Evolutionary conservation across 2,888 invertebrate species (phyloP).

Genomic region (Mythimna impura): DNA sequence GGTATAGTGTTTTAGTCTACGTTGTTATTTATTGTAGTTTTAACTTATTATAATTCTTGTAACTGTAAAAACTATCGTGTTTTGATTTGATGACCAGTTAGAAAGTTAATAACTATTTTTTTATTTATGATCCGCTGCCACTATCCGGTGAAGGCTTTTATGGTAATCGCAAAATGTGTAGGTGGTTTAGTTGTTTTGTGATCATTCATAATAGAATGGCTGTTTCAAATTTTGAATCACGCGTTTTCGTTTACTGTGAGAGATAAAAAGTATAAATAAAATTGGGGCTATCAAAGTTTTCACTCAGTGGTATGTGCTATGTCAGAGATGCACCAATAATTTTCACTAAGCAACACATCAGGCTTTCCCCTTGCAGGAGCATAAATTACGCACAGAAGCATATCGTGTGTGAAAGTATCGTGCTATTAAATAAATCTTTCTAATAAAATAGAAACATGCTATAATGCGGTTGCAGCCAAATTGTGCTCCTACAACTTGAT

Average conservation of each 20-base stretch:
- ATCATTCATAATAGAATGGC: slow-evolving; percentile 56
- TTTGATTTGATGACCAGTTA: slow-evolving; percentile 59
- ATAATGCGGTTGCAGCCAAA: slow-evolving; percentile 9
- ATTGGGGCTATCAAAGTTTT: slow-evolving; percentile 58
- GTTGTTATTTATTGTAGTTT: slow-evolving; percentile 57
- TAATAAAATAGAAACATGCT: slow-evolving; percentile 30
- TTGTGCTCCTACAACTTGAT: not conserved
- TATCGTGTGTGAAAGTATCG: slow-evolving; percentile 73
- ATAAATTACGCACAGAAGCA: slow-evolving; percentile 73
- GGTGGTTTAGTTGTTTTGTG: slow-evolving; percentile 69
- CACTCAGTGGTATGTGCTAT: slow-evolving; percentile 70
- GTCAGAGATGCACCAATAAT: slow-evolving; percentile 82
- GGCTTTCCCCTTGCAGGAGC: slow-evolving; percentile 71
- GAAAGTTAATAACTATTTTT: slow-evolving; percentile 48
- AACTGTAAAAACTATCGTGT: slow-evolving; percentile 69
- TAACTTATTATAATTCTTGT: slow-evolving; percentile 50
- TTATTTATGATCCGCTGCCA: slow-evolving; percentile 39
- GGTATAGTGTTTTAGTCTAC: slow-evolving; percentile 66
- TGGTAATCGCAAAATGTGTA: slow-evolving; percentile 70
- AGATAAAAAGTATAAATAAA: slow-evolving; percentile 16
- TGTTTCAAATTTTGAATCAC: slow-evolving; percentile 50
- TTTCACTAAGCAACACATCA: slow-evolving; percentile 69
- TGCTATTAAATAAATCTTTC: slow-evolving; percentile 47
- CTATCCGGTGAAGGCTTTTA: slow-evolving; percentile 62
- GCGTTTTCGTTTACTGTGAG: slow-evolving; percentile 7